Base-by-base conservation (phyloP, 2,797 vertebrate genomes). In the Protosalanx chinensis region DNA sequence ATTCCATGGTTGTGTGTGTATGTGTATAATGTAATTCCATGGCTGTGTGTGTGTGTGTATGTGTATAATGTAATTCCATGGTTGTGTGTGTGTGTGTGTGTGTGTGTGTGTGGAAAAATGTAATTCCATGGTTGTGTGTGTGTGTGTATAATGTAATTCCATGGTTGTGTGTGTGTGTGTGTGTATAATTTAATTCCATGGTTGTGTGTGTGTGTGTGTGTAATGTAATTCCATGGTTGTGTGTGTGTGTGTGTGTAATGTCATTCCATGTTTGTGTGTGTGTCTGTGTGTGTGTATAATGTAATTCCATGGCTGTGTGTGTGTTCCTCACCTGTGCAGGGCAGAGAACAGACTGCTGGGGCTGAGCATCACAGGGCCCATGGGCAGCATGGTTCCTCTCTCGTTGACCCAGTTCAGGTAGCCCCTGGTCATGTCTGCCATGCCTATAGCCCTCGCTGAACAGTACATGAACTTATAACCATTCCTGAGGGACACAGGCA, bases 381-480 rank as follows among this genome's bases (percentile, higher is more conserved):
- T 92, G 0, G 97, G 97, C 76, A 98, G 88, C 88, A 98, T 96
- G 0, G 95, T 98, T 72, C 96, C 97, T 61, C 95, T 88, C 82
- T 98, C 97, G 18, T 97, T 98, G 72, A 98, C 96, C 96, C 97
- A 98, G 87, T 96, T 95, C 80, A 98, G 87, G 81, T 98, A 98
- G 4, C 96, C 96, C 70, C 96, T 87, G 0, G 97, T 98, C 96
- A 98, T 98, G 71, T 94, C 95, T 0, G 97, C 97, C 97, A 98
- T 98, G n/a, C 97, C 97, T 12, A 98, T 98, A 61, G 97, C 97
- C 4, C 97, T 93, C 0, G 97, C 97, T 0, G 97, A 98, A 81
- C 97, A 98, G 85, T 98, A 98, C 84, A 98, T 89, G 79, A 98
- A 98, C 84, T 98, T 98, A 78, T 98, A 98, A 27, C 97, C 97